Base-by-base conservation (phyloP, 2,888 invertebrate species). In the Macaria notata region DNA sequence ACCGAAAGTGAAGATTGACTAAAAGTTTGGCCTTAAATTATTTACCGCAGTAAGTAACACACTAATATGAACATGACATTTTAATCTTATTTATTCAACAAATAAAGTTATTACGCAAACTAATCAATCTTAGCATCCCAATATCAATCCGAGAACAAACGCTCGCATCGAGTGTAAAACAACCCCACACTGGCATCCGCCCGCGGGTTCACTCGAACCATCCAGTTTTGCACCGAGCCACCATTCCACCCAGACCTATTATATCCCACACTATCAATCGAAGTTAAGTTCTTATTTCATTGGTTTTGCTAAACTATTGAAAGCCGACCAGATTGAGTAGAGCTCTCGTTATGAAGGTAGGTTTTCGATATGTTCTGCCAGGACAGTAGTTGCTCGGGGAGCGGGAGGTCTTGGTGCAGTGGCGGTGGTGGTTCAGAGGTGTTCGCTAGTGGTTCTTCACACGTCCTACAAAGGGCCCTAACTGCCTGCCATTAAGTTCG, bases 401-500 rank as follows among this genome's bases (percentile, higher is more conserved):
- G 54, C 42, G 68, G 69, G 33, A 61, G 75, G 61, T 62, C 72
- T 29, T 33, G 39, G n/a, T 45, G 1, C 7, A 57, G 49, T 67
- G 77, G 78, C 50, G 61, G 66, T 60, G 61, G 70, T 57, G 68
- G 72, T 66, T 64, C 68, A 71, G 79, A 72, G 75, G 81, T 76
- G 80, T 83, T 83, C 79, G 81, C 79, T 84, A 83, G 87, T 84
- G 85, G 79, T 83, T 85, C 87, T 86, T 88, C 89, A 87, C 89
- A 87, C 89, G 87, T 84, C 78, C 79, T 79, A 90, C 87, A 90
- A 90, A 87, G 88, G 80, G 76, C 83, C 81, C 88, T 89, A 90
- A 90, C 90, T 89, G 89, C 88, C 88, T 86, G 86, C 89, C 88
- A 89, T 90, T 90, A 90, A 81, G 83, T 79, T 83, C 75, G 82